Percentiles rank a stretch among this genome's conserved stretches.
These are phyloP conservation scores for Mythimna ferrago DNA, from an alignment of 2,888 invertebrate species.

Conservation along the genomic window DNA sequence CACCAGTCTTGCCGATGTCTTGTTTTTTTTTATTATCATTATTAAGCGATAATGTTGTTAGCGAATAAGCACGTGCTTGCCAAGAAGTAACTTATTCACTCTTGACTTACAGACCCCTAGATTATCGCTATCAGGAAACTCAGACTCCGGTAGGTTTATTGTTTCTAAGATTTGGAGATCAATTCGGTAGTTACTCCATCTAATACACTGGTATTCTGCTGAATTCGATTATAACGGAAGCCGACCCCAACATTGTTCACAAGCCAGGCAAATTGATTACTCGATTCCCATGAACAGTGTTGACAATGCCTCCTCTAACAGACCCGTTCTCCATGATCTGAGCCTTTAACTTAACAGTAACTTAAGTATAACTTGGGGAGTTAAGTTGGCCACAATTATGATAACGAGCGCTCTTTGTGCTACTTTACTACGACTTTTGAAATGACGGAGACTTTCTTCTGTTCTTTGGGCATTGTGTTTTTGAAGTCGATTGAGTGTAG, in stretches of 20 bases:
- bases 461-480: constrained; percentile 55
- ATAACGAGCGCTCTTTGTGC: constrained; percentile 72
- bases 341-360: constrained; percentile 38
- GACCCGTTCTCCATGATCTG: not conserved
- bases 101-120: no score
- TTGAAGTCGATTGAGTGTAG: constrained; percentile 41
- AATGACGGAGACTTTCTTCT: constrained; percentile 46
- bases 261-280: not conserved
- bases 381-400: constrained; percentile 74
- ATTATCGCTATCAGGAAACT: no score
- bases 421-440: constrained; percentile 61
- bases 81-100: no score
- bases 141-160: no score
- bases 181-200: not conserved
- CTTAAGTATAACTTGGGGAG: constrained; percentile 61
- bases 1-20: no score
- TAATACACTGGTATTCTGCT: not conserved
- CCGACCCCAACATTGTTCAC: no score
- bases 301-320: not conserved
- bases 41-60: no score
- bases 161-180: not conserved
- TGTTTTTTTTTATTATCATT: no score
- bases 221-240: not conserved
- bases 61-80: no score
- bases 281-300: not conserved